Evolutionary conservation across 2,797 vertebrate species (phyloP).

Genomic region (Myripristis jacobus): DNA sequence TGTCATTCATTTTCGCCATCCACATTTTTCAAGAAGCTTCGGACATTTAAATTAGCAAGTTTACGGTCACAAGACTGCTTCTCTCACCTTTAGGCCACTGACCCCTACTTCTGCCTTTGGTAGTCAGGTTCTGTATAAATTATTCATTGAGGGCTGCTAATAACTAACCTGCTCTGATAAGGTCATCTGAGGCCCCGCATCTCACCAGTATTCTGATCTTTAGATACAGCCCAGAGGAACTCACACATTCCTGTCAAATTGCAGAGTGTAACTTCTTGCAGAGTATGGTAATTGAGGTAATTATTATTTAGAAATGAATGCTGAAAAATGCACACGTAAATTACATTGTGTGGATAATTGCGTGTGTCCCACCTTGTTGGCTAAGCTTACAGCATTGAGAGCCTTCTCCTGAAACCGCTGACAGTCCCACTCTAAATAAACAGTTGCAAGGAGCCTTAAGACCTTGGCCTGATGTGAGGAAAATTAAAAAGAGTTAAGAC

Average conservation of each 20-base stretch:
- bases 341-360: constrained; percentile 15
- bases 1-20: background rate
- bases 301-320: constrained; percentile 1
- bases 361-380: constrained; percentile 88
- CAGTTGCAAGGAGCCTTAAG: constrained; percentile 88
- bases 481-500: constrained; percentile 6
- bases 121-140: constrained; percentile 44
- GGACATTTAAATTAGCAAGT: constrained; percentile 13
- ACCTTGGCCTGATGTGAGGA: constrained; percentile 86
- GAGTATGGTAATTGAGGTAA: background rate
- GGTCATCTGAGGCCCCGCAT: constrained; percentile 81
- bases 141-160: constrained; percentile 32
- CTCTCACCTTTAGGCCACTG: constrained; percentile 16
- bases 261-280: constrained; percentile 25
- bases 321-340: constrained; percentile 13
- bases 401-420: constrained; percentile 86
- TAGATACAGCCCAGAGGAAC: constrained; percentile 87
- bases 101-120: constrained; percentile 18
- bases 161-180: constrained; percentile 86
- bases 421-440: constrained; percentile 90
- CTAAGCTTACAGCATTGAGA: constrained; percentile 85
- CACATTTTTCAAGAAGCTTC: background rate
- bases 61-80: constrained; percentile 8
- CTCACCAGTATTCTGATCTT: constrained; percentile 91
- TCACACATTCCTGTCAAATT: constrained; percentile 84